Percentiles rank a stretch among this genome's conserved stretches.
These are phyloP conservation scores for Planiliza haematocheilus DNA, from an alignment of 2,113 vertebrate genomes.

Conservation along the genomic window DNA sequence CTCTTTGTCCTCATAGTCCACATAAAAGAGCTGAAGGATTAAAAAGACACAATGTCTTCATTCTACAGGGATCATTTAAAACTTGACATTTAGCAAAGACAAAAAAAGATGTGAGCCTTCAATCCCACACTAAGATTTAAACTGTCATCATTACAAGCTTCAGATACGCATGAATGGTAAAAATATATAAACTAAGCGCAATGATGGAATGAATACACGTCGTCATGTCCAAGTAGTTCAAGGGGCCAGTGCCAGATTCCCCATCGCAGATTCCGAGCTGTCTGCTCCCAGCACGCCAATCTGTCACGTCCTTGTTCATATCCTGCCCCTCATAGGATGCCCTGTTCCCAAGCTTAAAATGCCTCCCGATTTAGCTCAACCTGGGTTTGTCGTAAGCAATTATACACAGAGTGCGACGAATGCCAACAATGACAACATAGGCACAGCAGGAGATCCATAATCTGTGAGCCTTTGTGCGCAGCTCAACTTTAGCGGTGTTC, in stretches of 20 bases:
- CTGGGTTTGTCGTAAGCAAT: slow-evolving; percentile 51
- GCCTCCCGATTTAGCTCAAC: slow-evolving; percentile 62
- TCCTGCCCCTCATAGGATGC: slow-evolving; percentile 74
- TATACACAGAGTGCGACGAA: slow-evolving; percentile 41
- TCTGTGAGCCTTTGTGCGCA: slow-evolving; percentile 21
- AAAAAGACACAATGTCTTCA: not conserved
- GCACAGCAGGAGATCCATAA: slow-evolving; percentile 24
- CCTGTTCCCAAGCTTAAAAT: slow-evolving; percentile 67
- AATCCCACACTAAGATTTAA: not conserved
- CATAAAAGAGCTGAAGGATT: slow-evolving; percentile 6
- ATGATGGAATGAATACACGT: slow-evolving; percentile 26
- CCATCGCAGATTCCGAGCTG: slow-evolving; percentile 58
- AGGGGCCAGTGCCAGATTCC: slow-evolving; percentile 37
- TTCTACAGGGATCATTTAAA: not conserved
- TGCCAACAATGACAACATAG: slow-evolving; percentile 58
- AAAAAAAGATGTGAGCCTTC: slow-evolving; percentile 4
- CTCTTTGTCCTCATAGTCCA: slow-evolving; percentile 15
- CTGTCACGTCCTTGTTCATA: slow-evolving; percentile 77
- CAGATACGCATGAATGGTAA: slow-evolving; percentile 6
- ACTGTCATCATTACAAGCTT: not conserved
- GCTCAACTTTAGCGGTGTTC: slow-evolving; percentile 9
- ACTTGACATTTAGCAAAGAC: slow-evolving; percentile 5
- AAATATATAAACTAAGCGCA: slow-evolving; percentile 20
- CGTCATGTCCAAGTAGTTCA: slow-evolving; percentile 44
- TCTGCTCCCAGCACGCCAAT: slow-evolving; percentile 82